These are phyloP conservation scores for Enteromius argenteus DNA, from an alignment of 2,797 vertebrate species.

Conservation along the genomic window DNA sequence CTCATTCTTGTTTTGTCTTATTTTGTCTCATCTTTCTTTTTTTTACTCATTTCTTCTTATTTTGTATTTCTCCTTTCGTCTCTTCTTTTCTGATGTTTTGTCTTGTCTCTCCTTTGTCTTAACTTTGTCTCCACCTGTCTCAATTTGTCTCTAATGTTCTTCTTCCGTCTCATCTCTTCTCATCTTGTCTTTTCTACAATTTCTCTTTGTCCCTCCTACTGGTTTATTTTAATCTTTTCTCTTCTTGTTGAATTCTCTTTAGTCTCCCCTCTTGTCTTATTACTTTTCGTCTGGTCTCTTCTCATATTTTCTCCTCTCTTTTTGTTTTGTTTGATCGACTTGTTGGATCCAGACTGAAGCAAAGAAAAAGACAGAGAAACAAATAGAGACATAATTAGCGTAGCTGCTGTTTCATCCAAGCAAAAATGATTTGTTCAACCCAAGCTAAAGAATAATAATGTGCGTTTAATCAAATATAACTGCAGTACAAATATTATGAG, in stretches of 20 bases:
- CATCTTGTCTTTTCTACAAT: background rate
- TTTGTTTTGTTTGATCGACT: background rate
- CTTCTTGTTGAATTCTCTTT: background rate
- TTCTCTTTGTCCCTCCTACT: background rate
- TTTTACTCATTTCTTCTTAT: constrained; percentile 1
- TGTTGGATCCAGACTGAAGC: too few species aligned
- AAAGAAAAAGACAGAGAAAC: too few species aligned
- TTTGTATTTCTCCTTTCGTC: background rate
- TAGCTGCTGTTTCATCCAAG: too few species aligned
- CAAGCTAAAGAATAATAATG: too few species aligned
- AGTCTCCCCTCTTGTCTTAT: background rate
- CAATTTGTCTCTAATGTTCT: background rate
- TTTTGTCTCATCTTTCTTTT: constrained; percentile 20
- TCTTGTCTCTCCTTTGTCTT: constrained; percentile 22
- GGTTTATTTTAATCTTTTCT: background rate
- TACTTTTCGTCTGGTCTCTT: background rate
- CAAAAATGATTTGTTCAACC: too few species aligned
- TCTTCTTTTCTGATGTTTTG: background rate
- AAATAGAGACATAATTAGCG: too few species aligned
- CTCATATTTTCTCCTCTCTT: background rate
- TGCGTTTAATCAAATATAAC: too few species aligned
- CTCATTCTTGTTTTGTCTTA: background rate
- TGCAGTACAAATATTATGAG: too few species aligned
- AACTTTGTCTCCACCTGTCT: background rate
- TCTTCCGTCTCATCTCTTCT: background rate